phyloP scores from a whole-genome alignment of 53 echinoderm and acorn worm genomes.

The Arbacia lixula region DNA sequence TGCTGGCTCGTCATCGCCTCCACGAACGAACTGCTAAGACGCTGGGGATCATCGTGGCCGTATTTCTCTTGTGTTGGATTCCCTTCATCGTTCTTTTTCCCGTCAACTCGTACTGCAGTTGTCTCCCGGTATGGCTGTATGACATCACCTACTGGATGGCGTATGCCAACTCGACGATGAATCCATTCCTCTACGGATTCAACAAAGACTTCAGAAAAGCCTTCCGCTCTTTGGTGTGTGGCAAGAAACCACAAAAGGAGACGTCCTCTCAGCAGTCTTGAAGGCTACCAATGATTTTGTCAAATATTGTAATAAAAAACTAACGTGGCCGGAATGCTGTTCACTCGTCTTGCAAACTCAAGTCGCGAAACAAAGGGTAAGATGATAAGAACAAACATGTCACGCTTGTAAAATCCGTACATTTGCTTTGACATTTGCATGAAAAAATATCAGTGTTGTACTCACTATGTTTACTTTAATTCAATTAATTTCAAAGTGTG shows the following conservation, averaged over 20 bases:
- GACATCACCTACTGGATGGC: constrained; percentile 74
- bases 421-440: no score
- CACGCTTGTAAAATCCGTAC: no score
- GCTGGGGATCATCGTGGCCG: constrained; percentile 69
- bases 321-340: no score
- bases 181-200: constrained; percentile 80
- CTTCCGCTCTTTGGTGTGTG: constrained; percentile 30
- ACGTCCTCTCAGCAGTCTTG: no score
- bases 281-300: no score
- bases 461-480: no score
- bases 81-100: constrained; percentile 69
- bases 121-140: constrained; percentile 64
- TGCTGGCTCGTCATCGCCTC: constrained; percentile 2
- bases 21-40: constrained; percentile 70
- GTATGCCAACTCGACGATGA: constrained; percentile 74
- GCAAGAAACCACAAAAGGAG: neutral
- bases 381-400: no score
- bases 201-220: constrained; percentile 74
- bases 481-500: no score
- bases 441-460: no score
- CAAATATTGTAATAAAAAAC: no score
- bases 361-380: no score
- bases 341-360: no score
- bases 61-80: constrained; percentile 71
- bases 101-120: constrained; percentile 72